Base-by-base conservation (phyloP, 1,140 invertebrate genomes). In the Drepana arcuata region DNA sequence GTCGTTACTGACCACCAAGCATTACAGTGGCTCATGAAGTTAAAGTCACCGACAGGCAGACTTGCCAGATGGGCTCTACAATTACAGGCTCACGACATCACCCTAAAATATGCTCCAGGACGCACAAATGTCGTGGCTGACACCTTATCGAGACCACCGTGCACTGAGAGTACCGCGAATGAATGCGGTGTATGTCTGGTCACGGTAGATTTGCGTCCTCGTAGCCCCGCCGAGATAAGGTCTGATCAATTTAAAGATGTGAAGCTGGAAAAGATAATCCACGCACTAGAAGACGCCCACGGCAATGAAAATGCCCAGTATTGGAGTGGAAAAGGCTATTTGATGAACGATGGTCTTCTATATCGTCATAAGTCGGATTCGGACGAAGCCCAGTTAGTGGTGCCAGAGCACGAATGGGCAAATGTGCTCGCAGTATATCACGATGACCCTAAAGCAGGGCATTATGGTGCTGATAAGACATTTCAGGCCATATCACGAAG, bases 401-500 rank as follows among this genome's bases (percentile, higher is more conserved):
- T 43, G 13, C 51, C 47, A 7, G 13, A 38, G 3, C 39, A 46
- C 16, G 36, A 46, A 21, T 21, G 25, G 14, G 12, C 7, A 2
- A 49, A 47, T 14, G 14, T 55, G 2, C 12, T 55, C 4, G 11
- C 9, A 7, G 36, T 21, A 0, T 50, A 39, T n/a, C 47, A 55
- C 15, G 51, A 55, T 37, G 32, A 34, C 1, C 35, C 37, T 0
- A 13, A 14, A 0, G 47, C 47, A 0, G 47, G 47, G 24, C 47
- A 50, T 18, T 38, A 38, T 16, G 41, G 59, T 1, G 46, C 48
- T 2, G 57, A 69, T 1, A 41, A 48, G 14, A 71, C 62, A 4
- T 11, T 13, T 11, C n/a, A 2, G 1, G 7, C 28, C 2, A 31
- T 39, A 14, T n/a, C 36, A 2, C 3, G 16, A 10, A 12, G 36